Base-by-base conservation (phyloP, 37 sponge, comb jelly and placozoan species). In the Tethya wilhelma region DNA sequence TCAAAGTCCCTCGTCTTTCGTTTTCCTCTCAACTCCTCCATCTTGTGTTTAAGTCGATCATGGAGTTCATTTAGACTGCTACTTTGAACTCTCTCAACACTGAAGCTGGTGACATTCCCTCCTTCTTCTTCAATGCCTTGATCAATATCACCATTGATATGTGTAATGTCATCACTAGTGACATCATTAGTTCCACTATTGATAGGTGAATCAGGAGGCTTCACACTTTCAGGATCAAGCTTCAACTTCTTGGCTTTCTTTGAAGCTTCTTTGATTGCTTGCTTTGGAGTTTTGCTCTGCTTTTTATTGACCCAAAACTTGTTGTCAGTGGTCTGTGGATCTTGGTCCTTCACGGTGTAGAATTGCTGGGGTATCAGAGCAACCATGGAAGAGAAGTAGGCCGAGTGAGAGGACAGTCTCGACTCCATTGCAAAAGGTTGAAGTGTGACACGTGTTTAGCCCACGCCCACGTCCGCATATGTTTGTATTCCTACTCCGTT, bases 221-320 rank as follows among this genome's bases (percentile, higher is more conserved):
- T 81, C 6, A 57, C 69, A 30, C 43, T 72, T 11, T 41, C 64
- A 40, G 89, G 93, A 42, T 91, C 78, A 2, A 91, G 65, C n/a
- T 77, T 81, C 59, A 75, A 49, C 67, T 67, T 79, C 42, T 90
- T 90, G 12, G 91, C 87, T 41, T 78, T 82, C 69, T 80, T 91
- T 29, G 69, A 64, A 17, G 92, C 83, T 22, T 87, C 84, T 59
- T 91, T 91, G 41, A 62, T 40, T 2, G 49, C 46, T 56, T 73
- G 75, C 38, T 87, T 83, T 30, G 77, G 82, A 5, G 77, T 64
- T 39, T 49, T 83, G 31, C 20, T 28, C 29, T 53, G 43, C 59
- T 73, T 83, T 57, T 82, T 91, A 64, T 86, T 75, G 6, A 69
- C 44, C 62, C 74, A 82, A 58, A 69, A 88, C 59, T 88, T 87